phyloP scores from a whole-genome alignment of 2,113 vertebrate species.

The Heloderma charlesbogerti region DNA sequence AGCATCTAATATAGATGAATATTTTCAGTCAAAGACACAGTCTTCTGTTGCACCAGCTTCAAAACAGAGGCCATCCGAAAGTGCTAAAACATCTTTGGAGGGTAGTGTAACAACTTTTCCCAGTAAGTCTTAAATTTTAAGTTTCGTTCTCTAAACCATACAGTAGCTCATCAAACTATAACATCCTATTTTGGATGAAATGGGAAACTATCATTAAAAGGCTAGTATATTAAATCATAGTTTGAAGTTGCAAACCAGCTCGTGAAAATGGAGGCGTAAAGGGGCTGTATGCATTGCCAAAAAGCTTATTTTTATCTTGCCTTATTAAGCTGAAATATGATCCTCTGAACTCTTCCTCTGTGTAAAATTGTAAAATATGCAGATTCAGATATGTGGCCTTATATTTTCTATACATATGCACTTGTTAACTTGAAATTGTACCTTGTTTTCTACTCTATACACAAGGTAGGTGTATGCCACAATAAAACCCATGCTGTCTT shows the following conservation, averaged over 20 bases:
- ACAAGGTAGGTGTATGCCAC: not conserved
- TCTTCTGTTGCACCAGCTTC: not conserved
- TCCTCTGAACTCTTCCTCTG: too few relatives aligned
- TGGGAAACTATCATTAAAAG: not conserved
- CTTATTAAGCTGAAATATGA: too few relatives aligned
- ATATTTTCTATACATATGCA: not conserved
- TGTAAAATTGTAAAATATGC: not conserved
- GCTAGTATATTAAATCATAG: not conserved
- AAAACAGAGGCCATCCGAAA: not conserved
- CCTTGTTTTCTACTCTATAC: not conserved
- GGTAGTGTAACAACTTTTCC: not conserved
- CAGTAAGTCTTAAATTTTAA: not conserved
- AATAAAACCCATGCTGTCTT: not conserved
- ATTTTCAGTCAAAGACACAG: not conserved
- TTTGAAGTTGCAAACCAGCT: not conserved
- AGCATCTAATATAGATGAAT: constrained; percentile 25
- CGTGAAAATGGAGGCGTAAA: not conserved
- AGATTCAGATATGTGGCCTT: not conserved
- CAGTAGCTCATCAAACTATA: not conserved
- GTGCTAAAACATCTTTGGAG: constrained; percentile 17
- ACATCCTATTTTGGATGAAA: not conserved
- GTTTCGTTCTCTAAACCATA: not conserved
- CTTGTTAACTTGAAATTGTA: not conserved
- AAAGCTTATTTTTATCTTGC: not conserved
- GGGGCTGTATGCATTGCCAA: not conserved